Conservation (phyloP, 2,113 vertebrate genomes). For the Coregonus clupeaformis region DNA sequence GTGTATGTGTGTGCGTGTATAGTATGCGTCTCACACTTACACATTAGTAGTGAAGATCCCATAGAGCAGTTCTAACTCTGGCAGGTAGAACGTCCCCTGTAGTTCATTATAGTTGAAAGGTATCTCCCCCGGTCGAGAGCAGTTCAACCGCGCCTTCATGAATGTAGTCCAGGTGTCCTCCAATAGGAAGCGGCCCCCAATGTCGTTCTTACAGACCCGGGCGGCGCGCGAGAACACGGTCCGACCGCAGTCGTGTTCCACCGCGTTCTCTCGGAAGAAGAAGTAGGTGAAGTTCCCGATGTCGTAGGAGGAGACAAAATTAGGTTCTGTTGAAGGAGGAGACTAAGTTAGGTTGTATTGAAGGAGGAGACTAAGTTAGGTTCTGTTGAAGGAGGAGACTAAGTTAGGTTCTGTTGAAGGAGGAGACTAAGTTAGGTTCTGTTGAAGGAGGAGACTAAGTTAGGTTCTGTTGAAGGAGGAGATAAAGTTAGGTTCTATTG, state of each 20-base stretch:
- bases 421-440: slow-evolving; percentile 75
- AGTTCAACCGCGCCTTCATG: slow-evolving; percentile 97
- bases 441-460: slow-evolving; percentile 32
- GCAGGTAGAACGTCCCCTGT: slow-evolving; percentile 93
- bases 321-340: slow-evolving; percentile 81
- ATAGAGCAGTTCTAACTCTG: slow-evolving; percentile 92
- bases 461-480: slow-evolving; percentile 80
- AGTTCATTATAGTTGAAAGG: slow-evolving; percentile 95
- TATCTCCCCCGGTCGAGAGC: slow-evolving; percentile 93
- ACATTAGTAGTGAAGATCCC: slow-evolving; percentile 97
- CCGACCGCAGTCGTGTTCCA: slow-evolving; percentile 94
- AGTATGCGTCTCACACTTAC: slow-evolving; percentile 72
- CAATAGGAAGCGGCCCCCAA: slow-evolving; percentile 92
- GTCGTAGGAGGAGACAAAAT: slow-evolving; percentile 96
- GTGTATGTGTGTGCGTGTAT: neutral
- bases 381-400: neutral
- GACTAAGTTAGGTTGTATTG: slow-evolving; percentile 80
- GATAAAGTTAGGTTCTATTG: neutral
- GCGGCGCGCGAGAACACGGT: slow-evolving; percentile 91
- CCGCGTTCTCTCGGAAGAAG: slow-evolving; percentile 95
- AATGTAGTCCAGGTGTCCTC: slow-evolving; percentile 99
- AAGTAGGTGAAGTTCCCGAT: slow-evolving; percentile 97
- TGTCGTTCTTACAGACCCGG: slow-evolving; percentile 94
- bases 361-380: slow-evolving; percentile 9
- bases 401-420: neutral